Evolutionary conservation across 1,140 invertebrate species (phyloP).

Genomic region (Glossosoma conforme): DNA sequence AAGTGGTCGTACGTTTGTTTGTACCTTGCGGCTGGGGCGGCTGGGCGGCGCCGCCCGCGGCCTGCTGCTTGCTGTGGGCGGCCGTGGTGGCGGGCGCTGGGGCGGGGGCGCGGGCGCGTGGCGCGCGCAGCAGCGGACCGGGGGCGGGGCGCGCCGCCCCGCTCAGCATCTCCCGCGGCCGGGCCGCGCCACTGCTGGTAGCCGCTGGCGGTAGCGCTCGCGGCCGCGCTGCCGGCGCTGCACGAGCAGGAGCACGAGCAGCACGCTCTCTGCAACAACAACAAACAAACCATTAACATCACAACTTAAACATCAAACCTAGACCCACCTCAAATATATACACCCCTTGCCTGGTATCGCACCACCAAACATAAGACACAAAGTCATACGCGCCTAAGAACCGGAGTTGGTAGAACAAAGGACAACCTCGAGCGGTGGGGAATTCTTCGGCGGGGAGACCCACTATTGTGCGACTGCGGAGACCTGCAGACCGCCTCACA

Average conservation of each 20-base stretch:
- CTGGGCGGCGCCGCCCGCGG: constrained; percentile 59
- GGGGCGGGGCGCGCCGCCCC: constrained; percentile 38
- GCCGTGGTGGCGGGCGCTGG: constrained; percentile 60
- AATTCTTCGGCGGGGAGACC: too few relatives aligned
- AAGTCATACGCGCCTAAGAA: too few relatives aligned
- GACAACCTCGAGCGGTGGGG: too few relatives aligned
- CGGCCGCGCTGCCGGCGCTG: constrained; percentile 13
- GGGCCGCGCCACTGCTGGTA: constrained; percentile 57
- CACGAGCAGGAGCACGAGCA: constrained; percentile 30
- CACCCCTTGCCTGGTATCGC: too few relatives aligned
- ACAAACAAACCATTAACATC: neutral
- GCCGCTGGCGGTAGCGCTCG: constrained; percentile 72
- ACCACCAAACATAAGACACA: too few relatives aligned
- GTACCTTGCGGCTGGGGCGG: constrained; percentile 62
- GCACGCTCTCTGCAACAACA: constrained; percentile 27
- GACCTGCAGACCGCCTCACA: too few relatives aligned
- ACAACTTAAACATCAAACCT: constrained; percentile 1
- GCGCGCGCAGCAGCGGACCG: constrained; percentile 37
- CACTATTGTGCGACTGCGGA: too few relatives aligned
- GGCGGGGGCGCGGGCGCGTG: constrained; percentile 35
- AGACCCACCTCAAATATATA: neutral
- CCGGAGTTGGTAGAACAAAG: too few relatives aligned
- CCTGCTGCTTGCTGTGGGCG: constrained; percentile 68
- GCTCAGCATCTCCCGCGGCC: constrained; percentile 48
- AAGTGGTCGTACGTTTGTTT: constrained; percentile 48